Base-by-base conservation (phyloP, 2,888 invertebrate species). In the Pollenia angustigena region DNA sequence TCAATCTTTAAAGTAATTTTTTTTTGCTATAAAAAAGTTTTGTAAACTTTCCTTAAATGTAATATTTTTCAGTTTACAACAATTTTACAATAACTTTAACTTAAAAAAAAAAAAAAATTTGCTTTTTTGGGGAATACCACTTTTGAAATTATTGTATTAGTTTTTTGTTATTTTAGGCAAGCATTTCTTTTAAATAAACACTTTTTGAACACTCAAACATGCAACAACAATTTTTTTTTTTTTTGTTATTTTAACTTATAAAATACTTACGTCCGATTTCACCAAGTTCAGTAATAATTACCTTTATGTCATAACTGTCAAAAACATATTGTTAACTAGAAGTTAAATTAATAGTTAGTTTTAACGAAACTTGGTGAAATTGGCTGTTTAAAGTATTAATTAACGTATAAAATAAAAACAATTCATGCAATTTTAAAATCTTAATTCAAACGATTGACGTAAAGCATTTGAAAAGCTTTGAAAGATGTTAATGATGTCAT, bases 401-500 rank as follows among this genome's bases (percentile, higher is more conserved):
- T 32, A 32, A 32, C 32, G 4, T 0, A 0, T 6, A 50, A 23
- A 54, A 54, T n/a, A 14, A 42, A 16, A 79, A 52, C 48, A 64
- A 71, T 40, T 64, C 81, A 81, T 81, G 81, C 81, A 81, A 56
- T 62, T 80, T 71, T 71, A 66, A 32, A 18, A 44, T 18, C 60
- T 76, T 52, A 12, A 48, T 64, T 52, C 78, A 48, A 71, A 58
- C 69, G 60, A 48, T 50, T 46, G 58, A 16, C 58, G n/a, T 16
- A 14, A 79, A 40, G 18, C 58, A 14, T 50, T 68, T 60, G 40
- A 62, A 62, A 40, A 58, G 42, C 60, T 50, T 18, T 52, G 8
- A 60, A 12, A 56, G 8, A 40, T 66, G 78, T 78, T 78, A 78
- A 56, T 78, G 44, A 71, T 42, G 48, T 42, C 42, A 71, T 16